A percentile compares a stretch with the other conserved stretches of the same genome.
These are phyloP conservation scores for Eupithecia inturbata DNA, from an alignment of 2,888 invertebrate species.

Conservation along the genomic window DNA sequence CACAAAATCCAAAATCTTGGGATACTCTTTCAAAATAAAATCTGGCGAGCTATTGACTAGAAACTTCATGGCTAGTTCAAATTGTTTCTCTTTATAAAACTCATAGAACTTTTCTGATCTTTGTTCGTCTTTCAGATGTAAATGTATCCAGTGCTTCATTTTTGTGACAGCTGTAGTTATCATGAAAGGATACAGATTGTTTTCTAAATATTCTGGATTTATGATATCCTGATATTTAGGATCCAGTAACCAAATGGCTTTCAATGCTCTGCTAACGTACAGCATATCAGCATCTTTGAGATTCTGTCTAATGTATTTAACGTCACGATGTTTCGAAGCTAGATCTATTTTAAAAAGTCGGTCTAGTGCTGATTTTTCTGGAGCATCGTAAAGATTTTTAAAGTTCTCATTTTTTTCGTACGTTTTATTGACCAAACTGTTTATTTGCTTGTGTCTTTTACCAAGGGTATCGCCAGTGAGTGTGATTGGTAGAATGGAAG, in stretches of 20 bases:
- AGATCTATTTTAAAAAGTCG: constrained; percentile 51
- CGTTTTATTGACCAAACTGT: constrained; percentile 35
- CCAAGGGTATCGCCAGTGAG: constrained; percentile 30
- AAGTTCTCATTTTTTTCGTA: constrained; percentile 21
- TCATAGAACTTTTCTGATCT: constrained; percentile 45
- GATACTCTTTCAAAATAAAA: constrained; percentile 35
- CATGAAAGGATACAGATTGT: constrained; percentile 64
- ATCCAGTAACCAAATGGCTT: constrained; percentile 63
- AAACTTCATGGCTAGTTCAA: constrained; percentile 43
- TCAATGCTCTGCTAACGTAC: constrained; percentile 66
- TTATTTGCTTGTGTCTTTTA: constrained; percentile 39
- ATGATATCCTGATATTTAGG: constrained; percentile 54
- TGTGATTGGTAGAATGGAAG: constrained; percentile 24
- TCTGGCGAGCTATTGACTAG: constrained; percentile 37
- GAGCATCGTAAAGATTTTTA: constrained; percentile 20
- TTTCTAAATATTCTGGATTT: constrained; percentile 63
- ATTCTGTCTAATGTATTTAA: constrained; percentile 60
- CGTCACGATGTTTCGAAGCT: constrained; percentile 58
- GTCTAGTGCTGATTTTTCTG: constrained; percentile 40
- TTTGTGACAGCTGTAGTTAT: constrained; percentile 53
- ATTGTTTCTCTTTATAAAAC: constrained; percentile 40
- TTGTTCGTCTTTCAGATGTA: constrained; percentile 32
- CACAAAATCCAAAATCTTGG: constrained; percentile 38
- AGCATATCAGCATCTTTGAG: constrained; percentile 67
- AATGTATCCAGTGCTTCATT: constrained; percentile 63